Conservation (phyloP, 2,113 vertebrate genomes). For the Cervus canadensis region DNA sequence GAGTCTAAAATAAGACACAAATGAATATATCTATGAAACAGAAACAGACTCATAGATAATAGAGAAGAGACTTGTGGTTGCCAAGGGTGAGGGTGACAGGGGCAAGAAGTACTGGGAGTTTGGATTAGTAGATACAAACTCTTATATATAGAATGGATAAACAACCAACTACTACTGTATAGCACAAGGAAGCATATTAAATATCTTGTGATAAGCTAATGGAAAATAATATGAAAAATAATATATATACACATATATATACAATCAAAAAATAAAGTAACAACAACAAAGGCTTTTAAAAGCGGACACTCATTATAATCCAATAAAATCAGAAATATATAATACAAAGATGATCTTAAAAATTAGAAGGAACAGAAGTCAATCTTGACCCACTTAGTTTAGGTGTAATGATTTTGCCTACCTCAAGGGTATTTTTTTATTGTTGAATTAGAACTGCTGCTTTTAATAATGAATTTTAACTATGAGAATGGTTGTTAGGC, state of each 20-base stretch:
- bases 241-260: neutral
- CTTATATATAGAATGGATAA: neutral
- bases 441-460: neutral
- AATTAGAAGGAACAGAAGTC: neutral
- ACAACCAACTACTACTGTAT: neutral
- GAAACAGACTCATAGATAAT: neutral
- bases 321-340: neutral
- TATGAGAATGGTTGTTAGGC: neutral
- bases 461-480: neutral
- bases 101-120: neutral
- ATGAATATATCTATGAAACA: neutral
- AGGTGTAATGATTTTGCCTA: neutral
- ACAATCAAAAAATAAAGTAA: neutral
- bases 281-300: neutral
- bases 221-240: neutral
- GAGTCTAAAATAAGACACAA: neutral
- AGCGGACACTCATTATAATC: neutral
- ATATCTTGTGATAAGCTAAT: neutral
- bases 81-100: neutral
- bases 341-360: neutral
- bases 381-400: neutral
- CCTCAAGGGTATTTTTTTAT: neutral
- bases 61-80: neutral
- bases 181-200: neutral
- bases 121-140: neutral